A percentile compares a stretch with the other conserved stretches of the same genome.
These are phyloP conservation scores for Lepidurus apus DNA, from an alignment of 1,140 invertebrate species.

Conservation along the genomic window DNA sequence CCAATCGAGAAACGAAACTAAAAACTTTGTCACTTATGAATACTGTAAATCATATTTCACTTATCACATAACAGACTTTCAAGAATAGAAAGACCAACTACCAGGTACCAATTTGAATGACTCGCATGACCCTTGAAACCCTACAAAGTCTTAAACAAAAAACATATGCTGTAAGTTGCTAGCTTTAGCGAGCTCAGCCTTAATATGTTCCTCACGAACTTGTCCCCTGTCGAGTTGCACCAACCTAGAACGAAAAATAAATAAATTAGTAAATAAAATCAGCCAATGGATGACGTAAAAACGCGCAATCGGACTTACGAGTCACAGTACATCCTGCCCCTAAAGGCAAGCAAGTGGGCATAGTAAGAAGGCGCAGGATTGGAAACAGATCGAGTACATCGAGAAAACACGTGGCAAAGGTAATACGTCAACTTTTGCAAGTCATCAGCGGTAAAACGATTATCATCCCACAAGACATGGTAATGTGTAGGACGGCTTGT, in stretches of 20 bases:
- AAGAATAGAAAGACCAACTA: too few species aligned
- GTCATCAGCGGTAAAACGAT: conserved; percentile 62
- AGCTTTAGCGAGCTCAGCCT: neutral
- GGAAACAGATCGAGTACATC: conserved; percentile 79
- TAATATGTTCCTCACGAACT: neutral
- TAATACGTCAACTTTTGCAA: conserved; percentile 79
- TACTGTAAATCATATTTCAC: too few species aligned
- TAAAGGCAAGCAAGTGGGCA: conserved; percentile 81
- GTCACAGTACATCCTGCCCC: conserved; percentile 49
- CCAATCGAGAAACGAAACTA: too few species aligned
- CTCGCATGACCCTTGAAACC: too few species aligned
- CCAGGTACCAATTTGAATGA: too few species aligned
- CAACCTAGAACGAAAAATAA: neutral
- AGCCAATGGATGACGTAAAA: too few species aligned
- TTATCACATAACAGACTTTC: too few species aligned
- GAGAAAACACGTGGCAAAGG: conserved; percentile 80
- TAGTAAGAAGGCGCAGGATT: conserved; percentile 93
- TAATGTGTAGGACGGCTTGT: conserved; percentile 85
- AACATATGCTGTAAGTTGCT: neutral
- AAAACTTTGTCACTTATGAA: too few species aligned
- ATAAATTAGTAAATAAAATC: too few species aligned
- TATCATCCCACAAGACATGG: conserved; percentile 76
- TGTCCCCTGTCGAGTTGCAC: neutral
- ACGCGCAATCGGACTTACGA: conserved; percentile 7
- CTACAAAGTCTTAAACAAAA: neutral